Evolutionary conservation across 2,797 vertebrate genomes (phyloP).

Genomic region (Tachyglossus aculeatus): DNA sequence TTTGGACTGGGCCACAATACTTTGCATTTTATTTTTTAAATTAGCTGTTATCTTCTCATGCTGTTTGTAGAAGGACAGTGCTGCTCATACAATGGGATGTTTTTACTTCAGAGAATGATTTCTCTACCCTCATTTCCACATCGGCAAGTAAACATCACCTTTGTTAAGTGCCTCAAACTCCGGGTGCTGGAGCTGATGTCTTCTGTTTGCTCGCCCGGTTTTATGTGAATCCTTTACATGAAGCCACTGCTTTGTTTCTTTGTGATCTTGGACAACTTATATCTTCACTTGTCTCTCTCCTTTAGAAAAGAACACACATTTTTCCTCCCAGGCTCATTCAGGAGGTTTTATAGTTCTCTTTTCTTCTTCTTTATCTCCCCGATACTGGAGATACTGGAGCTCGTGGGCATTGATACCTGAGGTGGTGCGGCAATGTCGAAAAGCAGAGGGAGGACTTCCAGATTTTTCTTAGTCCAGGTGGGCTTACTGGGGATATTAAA

Average conservation of each 20-base stretch:
- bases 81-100: slow-evolving; percentile 3
- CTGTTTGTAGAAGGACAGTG: slow-evolving; percentile 62
- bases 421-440: too few species aligned
- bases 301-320: not conserved
- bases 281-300: not conserved
- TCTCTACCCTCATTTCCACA: slow-evolving; percentile 7
- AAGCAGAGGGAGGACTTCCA: too few species aligned
- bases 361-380: not conserved
- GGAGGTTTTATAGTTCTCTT: not conserved
- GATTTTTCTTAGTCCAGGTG: too few species aligned
- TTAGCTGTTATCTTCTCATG: slow-evolving; percentile 71
- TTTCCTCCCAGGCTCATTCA: not conserved
- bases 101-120: slow-evolving; percentile 12
- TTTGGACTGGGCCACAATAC: slow-evolving; percentile 60
- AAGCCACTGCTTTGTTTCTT: not conserved
- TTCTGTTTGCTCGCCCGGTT: not conserved
- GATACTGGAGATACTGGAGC: accelerated
- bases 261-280: not conserved
- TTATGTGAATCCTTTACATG: not conserved
- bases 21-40: slow-evolving; percentile 76
- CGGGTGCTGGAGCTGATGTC: not conserved
- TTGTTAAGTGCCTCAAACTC: slow-evolving; percentile 41
- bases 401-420: not conserved
- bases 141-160: slow-evolving; percentile 7
- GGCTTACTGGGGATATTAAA: too few species aligned